Evolutionary conservation across 2,888 invertebrate species (phyloP).

Genomic region (Pycnomerus fuliginosus): DNA sequence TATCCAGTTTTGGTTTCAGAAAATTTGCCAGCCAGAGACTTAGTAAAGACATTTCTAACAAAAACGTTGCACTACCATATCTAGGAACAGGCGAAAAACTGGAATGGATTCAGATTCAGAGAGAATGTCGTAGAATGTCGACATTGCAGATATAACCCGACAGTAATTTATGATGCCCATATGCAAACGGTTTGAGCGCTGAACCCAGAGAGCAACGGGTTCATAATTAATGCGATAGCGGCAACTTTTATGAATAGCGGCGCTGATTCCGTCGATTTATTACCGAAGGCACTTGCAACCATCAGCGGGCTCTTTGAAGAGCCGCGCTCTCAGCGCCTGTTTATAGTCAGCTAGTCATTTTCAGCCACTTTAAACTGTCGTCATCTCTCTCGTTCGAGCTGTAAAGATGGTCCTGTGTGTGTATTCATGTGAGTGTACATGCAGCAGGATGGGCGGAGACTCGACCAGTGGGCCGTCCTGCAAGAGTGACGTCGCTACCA

Average conservation of each 20-base stretch:
- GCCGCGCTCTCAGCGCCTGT: conserved; percentile 43
- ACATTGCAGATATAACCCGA: conserved; percentile 43
- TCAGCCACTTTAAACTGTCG: conserved; percentile 33
- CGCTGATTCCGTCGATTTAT: conserved; percentile 53
- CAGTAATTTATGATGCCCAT: conserved; percentile 52
- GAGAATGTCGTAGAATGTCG: conserved; percentile 47
- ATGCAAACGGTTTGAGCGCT: conserved; percentile 48
- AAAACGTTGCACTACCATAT: no score
- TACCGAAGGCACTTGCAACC: conserved; percentile 50
- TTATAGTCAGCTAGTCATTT: conserved; percentile 43
- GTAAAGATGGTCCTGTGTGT: conserved; percentile 32
- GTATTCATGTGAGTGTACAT: conserved; percentile 14
- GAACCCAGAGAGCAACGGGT: conserved; percentile 42
- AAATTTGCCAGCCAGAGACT: no score
- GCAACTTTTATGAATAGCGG: conserved; percentile 53
- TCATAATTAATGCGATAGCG: conserved; percentile 53
- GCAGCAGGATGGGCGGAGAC: conserved; percentile 51
- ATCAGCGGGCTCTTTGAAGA: conserved; percentile 46
- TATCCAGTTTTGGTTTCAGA: no score
- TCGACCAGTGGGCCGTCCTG: conserved; percentile 57
- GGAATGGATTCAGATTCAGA: no score
- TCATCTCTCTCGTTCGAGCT: background rate
- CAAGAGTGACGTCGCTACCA: conserved; percentile 57
- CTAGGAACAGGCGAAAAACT: no score
- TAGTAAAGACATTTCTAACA: no score